These are phyloP conservation scores for Choloepus hoffmanni DNA, from an alignment of 2,113 vertebrate genomes.

Conservation along the genomic window DNA sequence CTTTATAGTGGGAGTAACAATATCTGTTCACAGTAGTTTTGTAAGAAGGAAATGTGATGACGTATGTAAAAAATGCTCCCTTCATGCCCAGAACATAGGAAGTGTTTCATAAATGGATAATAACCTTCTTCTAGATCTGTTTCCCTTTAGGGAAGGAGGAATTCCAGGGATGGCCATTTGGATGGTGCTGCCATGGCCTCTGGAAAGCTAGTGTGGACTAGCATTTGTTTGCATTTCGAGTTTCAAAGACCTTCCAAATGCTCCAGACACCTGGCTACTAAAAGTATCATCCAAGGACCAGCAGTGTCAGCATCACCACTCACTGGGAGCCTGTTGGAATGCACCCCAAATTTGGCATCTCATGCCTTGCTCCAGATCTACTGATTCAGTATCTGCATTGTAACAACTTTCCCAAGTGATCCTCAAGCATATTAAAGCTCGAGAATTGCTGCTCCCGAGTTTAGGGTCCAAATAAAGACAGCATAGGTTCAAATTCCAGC, in stretches of 20 bases:
- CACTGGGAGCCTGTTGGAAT: not conserved
- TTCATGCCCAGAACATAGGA: accelerated
- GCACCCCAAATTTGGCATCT: not conserved
- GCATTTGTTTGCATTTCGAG: accelerated
- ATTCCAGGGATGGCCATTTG: accelerated
- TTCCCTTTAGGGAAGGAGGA: not conserved
- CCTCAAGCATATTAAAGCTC: accelerated
- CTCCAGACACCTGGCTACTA: not conserved
- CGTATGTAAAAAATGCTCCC: not conserved
- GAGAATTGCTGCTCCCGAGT: not conserved
- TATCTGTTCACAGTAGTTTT: not conserved
- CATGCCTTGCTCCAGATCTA: accelerated
- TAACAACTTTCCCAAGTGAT: not conserved
- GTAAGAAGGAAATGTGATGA: not conserved
- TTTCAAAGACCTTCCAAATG: not conserved
- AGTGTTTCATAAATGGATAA: accelerated
- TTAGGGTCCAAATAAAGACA: not conserved
- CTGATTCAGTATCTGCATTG: not conserved
- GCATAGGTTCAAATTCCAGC: not conserved
- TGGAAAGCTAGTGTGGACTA: not conserved
- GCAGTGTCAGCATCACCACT: accelerated
- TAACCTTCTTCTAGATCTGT: not conserved
- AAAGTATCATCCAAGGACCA: not conserved
- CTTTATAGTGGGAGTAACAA: not conserved
- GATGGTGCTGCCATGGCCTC: accelerated